phyloP scores from a whole-genome alignment of 2,888 invertebrate genomes.

The Pelosia muscerda region DNA sequence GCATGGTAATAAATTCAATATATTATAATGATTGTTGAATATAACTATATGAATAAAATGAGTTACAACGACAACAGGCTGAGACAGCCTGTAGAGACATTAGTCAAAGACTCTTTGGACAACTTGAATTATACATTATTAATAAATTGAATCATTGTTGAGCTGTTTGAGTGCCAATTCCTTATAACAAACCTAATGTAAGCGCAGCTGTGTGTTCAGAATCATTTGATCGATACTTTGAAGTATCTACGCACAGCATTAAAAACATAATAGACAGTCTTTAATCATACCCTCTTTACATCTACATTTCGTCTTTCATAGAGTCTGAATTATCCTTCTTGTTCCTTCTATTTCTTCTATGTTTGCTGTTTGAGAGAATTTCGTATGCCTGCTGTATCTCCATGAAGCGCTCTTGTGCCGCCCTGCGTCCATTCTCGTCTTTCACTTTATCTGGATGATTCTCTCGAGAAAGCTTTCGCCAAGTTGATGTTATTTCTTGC shows the following conservation, averaged over 20 bases:
- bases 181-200: not conserved
- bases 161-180: not conserved
- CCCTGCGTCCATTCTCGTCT: constrained; percentile 88
- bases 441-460: constrained; percentile 97
- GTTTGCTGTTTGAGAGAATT: constrained; percentile 93
- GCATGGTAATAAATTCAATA: not conserved
- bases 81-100: not conserved
- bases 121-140: not conserved
- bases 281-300: constrained; percentile 10
- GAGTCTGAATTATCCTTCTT: constrained; percentile 88
- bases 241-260: not conserved
- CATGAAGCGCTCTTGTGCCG: constrained; percentile 95
- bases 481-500: constrained; percentile 93
- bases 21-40: not conserved
- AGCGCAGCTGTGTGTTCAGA: not conserved
- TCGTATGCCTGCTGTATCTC: constrained; percentile 98
- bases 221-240: not conserved
- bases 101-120: not conserved
- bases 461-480: constrained; percentile 93
- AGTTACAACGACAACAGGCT: not conserved
- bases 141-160: not conserved
- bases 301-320: constrained; percentile 46
- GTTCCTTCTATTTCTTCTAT: constrained; percentile 91
- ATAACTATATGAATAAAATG: not conserved
- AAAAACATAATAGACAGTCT: not conserved